phyloP scores from a whole-genome alignment of 64 coral and sea anemone genomes.

The Astreopora myriophthalma region DNA sequence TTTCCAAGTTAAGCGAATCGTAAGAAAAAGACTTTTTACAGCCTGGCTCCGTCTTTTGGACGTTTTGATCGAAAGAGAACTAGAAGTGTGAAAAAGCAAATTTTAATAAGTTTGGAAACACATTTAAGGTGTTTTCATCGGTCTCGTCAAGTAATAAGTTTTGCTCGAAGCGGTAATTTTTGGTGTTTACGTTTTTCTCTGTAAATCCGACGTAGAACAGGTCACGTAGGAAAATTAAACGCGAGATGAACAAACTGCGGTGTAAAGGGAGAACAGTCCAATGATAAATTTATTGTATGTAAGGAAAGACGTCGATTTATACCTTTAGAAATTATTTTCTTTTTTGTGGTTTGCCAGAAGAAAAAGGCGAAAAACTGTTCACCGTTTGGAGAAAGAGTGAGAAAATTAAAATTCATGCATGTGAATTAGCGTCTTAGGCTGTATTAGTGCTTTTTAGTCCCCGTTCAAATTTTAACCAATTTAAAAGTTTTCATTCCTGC shows the following conservation, averaged over 20 bases:
- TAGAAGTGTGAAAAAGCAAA: not conserved
- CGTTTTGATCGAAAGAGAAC: not conserved
- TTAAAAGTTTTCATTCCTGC: not conserved
- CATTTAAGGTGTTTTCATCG: not conserved
- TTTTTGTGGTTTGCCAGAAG: not conserved
- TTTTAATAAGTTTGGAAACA: not conserved
- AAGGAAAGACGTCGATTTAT: not conserved
- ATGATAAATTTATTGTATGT: not conserved
- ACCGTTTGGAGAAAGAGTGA: conserved; percentile 9
- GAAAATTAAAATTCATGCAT: conserved; percentile 15
- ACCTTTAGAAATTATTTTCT: not conserved
- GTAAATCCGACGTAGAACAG: not conserved
- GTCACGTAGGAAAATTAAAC: conserved; percentile 8
- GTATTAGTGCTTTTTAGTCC: not conserved
- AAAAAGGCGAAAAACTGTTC: not conserved
- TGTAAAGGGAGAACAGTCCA: not conserved
- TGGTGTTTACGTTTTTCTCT: not conserved
- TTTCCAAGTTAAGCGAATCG: too few relatives aligned
- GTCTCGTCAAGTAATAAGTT: not conserved
- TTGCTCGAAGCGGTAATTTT: conserved; percentile 3
- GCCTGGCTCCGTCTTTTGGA: not conserved
- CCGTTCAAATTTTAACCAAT: not conserved
- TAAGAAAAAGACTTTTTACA: too few relatives aligned
- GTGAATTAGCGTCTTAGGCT: not conserved
- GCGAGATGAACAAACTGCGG: conserved; percentile 9